phyloP scores from a whole-genome alignment of 2,797 vertebrate species.

The Rhynchotus rufescens region DNA sequence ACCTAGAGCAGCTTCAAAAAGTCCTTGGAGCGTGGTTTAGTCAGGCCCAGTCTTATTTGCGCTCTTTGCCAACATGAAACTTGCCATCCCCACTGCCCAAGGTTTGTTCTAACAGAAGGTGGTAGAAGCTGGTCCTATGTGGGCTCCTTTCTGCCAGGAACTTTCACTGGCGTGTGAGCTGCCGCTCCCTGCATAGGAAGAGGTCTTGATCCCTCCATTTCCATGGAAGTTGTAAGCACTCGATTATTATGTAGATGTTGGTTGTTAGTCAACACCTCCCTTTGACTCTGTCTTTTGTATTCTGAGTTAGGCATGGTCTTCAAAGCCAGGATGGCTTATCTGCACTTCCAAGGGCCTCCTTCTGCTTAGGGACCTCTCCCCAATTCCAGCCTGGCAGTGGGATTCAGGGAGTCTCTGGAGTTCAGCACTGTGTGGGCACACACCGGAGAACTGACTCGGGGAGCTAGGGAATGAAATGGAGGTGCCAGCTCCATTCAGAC shows the following conservation, averaged over 20 bases:
- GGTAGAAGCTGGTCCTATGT: background rate
- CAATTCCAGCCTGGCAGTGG: background rate
- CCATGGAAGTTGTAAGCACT: background rate
- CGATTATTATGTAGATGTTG: slow-evolving; percentile 10
- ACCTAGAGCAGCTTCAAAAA: background rate
- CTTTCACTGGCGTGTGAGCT: background rate
- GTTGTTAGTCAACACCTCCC: slow-evolving; percentile 26
- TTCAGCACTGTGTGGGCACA: fast-evolving
- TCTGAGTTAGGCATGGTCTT: background rate
- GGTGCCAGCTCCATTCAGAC: fast-evolving
- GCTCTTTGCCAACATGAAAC: background rate
- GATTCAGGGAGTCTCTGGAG: background rate
- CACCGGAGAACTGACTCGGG: fast-evolving
- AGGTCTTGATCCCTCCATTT: background rate
- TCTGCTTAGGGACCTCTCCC: background rate
- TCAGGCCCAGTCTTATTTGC: background rate
- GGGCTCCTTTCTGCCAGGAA: background rate
- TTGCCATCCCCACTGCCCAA: background rate
- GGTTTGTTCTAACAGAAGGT: background rate
- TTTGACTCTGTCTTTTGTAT: slow-evolving; percentile 24
- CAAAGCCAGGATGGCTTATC: background rate
- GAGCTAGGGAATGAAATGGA: background rate
- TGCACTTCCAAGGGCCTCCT: background rate
- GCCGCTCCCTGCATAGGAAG: background rate
- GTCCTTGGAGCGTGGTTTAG: background rate